Conservation (phyloP, 2,888 invertebrate species). For the Osedax frankpressi region DNA sequence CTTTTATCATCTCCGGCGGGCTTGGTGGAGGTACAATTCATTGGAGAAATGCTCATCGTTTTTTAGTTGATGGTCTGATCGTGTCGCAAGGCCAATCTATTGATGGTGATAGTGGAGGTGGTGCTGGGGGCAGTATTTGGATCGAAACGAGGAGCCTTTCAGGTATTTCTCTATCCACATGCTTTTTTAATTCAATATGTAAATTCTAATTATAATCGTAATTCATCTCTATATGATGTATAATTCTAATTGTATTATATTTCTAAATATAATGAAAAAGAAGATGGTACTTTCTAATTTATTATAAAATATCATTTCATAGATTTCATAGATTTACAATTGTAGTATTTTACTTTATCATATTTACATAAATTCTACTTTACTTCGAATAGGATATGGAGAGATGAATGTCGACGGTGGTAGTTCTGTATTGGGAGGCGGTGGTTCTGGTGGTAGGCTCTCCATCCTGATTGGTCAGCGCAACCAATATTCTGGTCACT, state of each 20-base stretch:
- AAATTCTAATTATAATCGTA: too few relatives aligned
- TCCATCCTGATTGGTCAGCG: slow-evolving; percentile 29
- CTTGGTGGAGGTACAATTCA: slow-evolving; percentile 32
- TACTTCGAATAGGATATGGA: background rate
- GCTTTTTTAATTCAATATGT: too few relatives aligned
- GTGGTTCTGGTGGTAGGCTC: slow-evolving; percentile 33
- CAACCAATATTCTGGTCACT: slow-evolving; percentile 30
- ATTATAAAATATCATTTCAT: too few relatives aligned
- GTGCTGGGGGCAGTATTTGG: slow-evolving; percentile 33
- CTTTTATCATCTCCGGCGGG: slow-evolving; percentile 29
- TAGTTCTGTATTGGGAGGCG: slow-evolving; percentile 26
- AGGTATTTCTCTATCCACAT: slow-evolving; percentile 24
- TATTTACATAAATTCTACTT: too few relatives aligned
- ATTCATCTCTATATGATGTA: too few relatives aligned
- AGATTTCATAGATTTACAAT: too few relatives aligned
- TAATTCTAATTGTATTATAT: too few relatives aligned
- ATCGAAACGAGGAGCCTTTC: slow-evolving; percentile 33
- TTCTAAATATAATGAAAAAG: too few relatives aligned
- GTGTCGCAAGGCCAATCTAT: slow-evolving; percentile 29
- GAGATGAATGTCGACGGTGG: background rate
- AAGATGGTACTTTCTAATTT: too few relatives aligned
- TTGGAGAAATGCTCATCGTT: slow-evolving; percentile 30
- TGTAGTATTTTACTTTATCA: too few relatives aligned
- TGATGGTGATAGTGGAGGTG: slow-evolving; percentile 31
- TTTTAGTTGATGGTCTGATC: slow-evolving; percentile 32